A percentile compares a stretch with the other conserved stretches of the same genome.
Conservation (phyloP, 2,113 vertebrate species). For the Lanius ludovicianus region DNA sequence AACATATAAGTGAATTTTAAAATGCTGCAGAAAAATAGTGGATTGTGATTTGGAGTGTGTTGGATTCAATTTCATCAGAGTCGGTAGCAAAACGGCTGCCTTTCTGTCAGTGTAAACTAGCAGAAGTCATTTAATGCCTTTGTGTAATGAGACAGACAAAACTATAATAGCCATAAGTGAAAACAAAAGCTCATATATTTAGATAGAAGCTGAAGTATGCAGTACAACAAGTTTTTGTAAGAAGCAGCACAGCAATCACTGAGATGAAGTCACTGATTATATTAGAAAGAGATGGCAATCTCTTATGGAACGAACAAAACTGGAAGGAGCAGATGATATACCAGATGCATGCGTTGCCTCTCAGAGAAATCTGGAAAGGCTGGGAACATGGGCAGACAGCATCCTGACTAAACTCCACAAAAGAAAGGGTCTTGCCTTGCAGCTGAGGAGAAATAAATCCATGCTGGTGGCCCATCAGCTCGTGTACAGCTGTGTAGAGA, state of each 20-base stretch:
- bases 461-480: fast-evolving
- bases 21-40: neutral
- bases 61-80: neutral
- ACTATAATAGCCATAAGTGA: neutral
- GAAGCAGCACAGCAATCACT: neutral
- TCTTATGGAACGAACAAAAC: fast-evolving
- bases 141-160: neutral
- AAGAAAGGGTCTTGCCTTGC: fast-evolving
- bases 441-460: neutral
- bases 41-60: neutral
- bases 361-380: neutral
- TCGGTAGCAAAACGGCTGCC: neutral
- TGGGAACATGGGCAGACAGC: neutral
- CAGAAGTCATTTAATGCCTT: neutral
- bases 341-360: fast-evolving
- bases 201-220: neutral
- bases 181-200: neutral
- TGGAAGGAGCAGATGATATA: fast-evolving
- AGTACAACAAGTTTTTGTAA: neutral
- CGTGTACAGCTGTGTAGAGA: neutral
- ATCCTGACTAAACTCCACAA: neutral
- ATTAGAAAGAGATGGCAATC: neutral
- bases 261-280: neutral
- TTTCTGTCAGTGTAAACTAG: neutral
- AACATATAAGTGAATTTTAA: neutral